Percentiles rank a stretch among this genome's conserved stretches.
Conservation (phyloP, 1,140 invertebrate species). For the Asobara japonica region DNA sequence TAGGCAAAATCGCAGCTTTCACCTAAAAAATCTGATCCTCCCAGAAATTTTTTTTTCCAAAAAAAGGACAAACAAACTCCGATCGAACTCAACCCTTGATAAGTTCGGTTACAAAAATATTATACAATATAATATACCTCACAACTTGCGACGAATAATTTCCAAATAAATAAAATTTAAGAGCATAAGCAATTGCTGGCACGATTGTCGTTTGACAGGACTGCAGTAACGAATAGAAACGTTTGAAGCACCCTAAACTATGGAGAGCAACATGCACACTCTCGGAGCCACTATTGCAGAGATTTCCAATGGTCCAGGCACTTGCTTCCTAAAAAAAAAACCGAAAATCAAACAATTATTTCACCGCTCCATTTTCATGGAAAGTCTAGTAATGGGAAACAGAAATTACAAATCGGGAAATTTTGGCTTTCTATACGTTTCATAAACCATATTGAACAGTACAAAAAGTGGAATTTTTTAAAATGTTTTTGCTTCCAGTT, state of each 20-base stretch:
- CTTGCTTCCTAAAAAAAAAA: conserved; percentile 52
- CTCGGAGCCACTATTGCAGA: conserved; percentile 43
- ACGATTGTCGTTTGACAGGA: conserved; percentile 47
- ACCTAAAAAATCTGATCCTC: too few relatives aligned
- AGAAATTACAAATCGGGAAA: too few relatives aligned
- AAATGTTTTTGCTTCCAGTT: not conserved
- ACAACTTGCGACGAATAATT: conserved; percentile 43
- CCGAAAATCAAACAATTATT: too few relatives aligned
- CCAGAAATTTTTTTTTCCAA: not conserved
- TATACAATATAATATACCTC: conserved; percentile 32
- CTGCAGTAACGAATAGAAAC: conserved; percentile 48
- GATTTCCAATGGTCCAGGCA: conserved; percentile 61
- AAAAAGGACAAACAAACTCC: too few relatives aligned
- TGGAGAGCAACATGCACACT: conserved; percentile 52
- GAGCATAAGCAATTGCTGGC: conserved; percentile 50
- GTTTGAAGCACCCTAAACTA: conserved; percentile 52
- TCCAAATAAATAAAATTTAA: conserved; percentile 46
- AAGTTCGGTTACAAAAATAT: too few relatives aligned
- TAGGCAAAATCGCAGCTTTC: too few relatives aligned
- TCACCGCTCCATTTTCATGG: too few relatives aligned
- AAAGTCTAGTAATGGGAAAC: too few relatives aligned
- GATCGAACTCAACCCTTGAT: too few relatives aligned
- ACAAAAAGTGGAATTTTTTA: too few relatives aligned
- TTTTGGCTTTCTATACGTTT: too few relatives aligned
- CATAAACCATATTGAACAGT: not conserved